Base-by-base conservation (phyloP, 2,888 invertebrate genomes). In the Copidosoma aretas region DNA sequence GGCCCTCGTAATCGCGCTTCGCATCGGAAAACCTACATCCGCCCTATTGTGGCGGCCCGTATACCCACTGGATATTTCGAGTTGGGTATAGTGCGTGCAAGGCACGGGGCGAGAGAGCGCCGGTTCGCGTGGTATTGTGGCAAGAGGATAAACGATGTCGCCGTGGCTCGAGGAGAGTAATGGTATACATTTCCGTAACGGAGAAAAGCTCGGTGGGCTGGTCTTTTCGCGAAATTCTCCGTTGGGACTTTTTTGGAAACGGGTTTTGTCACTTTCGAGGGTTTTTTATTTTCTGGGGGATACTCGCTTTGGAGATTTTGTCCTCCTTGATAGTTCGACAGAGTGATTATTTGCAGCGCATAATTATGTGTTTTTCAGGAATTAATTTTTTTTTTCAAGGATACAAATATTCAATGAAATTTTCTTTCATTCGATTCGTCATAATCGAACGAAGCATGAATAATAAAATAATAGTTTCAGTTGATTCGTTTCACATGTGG, bases 1-100 rank as follows among this genome's bases (percentile, higher is more conserved):
- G 52, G n/a, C 62, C 60, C 56, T 56, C 12, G 49, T 19, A 32
- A 14, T 32, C 57, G 43, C 2, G n/a, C 46, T 60, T 10, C 24
- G 22, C 32, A 60, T 67, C 21, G 67, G 67, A 53, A 70, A 70
- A 67, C 49, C 60, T 51, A 67, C 70, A 70, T 70, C 70, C 70
- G 70, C 49, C 56, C 46, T 19, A 67, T 70, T 70, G 70, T 70
- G 10, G 19, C 17, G 24, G 5, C 32, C n/a, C 32, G 8, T 22
- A 60, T 41, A 57, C 32, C 63, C 60, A 41, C 56, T 60, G 21
- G 53, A 25, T 19, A 25, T 22, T 12, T 46, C 22, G 17, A 17
- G 43, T 46, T 14, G 4, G 4, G 43, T 46, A 46, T 46, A 2
- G 43, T 15, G 58, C 57, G 24, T 46, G 21, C 43, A 43, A 10